A percentile compares a stretch with the other conserved stretches of the same genome.
phyloP scores from a whole-genome alignment of 2,797 vertebrate species.

The Trichosurus vulpecula region DNA sequence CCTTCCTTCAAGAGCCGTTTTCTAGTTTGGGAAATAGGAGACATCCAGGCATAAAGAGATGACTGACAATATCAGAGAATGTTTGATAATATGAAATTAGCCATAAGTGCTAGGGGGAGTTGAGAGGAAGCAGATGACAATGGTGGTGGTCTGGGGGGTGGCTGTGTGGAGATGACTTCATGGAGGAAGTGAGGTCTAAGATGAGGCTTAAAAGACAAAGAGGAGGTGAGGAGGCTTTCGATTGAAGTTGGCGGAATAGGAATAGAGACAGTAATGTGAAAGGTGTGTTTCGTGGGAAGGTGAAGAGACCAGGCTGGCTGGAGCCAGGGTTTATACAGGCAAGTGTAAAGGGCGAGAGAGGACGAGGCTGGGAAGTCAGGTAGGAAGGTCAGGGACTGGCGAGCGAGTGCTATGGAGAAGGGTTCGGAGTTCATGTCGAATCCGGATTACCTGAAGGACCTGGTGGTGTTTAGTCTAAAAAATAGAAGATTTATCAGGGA shows the following conservation, averaged over 20 bases:
- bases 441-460: background rate
- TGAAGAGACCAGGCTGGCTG: background rate
- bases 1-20: background rate
- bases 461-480: background rate
- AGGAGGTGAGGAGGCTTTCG: background rate
- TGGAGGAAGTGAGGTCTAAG: background rate
- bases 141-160: background rate
- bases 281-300: background rate
- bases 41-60: background rate
- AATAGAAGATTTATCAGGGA: background rate
- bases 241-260: background rate
- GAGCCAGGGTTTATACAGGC: background rate
- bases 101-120: background rate
- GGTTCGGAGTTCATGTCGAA: background rate
- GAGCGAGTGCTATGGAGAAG: background rate
- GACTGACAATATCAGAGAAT: background rate
- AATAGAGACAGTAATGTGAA: background rate
- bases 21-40: background rate
- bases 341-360: background rate
- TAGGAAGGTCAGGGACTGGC: background rate
- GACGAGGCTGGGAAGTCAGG: background rate
- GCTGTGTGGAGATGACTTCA: background rate
- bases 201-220: background rate
- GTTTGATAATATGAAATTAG: background rate
- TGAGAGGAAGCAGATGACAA: background rate